phyloP scores from a whole-genome alignment of 2,797 vertebrate species.

The Melanotaenia trifasciata region DNA sequence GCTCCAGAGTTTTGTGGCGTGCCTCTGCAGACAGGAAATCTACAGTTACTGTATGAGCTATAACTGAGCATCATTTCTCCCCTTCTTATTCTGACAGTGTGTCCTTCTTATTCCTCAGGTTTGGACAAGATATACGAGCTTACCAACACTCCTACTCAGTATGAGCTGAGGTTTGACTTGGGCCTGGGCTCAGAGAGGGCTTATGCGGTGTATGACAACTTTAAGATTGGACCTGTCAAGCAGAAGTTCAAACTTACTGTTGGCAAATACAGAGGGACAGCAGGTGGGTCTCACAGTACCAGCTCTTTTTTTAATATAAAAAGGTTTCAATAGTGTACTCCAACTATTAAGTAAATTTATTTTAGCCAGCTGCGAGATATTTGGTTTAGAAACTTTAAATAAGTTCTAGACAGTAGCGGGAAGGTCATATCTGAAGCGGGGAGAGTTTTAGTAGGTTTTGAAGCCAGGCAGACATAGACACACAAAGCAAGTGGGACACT shows the following conservation, averaged over 20 bases:
- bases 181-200: constrained; percentile 80
- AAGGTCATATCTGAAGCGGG: constrained; percentile 22
- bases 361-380: constrained; percentile 18
- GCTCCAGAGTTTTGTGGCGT: not conserved
- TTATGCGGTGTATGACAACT: constrained; percentile 87
- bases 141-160: constrained; percentile 83
- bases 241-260: constrained; percentile 87
- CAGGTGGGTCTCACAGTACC: constrained; percentile 77
- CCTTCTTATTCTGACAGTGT: constrained; percentile 18
- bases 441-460: constrained; percentile 31
- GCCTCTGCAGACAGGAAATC: constrained; percentile 26
- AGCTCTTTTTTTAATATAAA: constrained; percentile 16
- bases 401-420: constrained; percentile 8
- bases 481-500: constrained; percentile 14
- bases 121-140: constrained; percentile 91
- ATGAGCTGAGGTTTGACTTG: constrained; percentile 87
- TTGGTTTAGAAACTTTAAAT: constrained; percentile 42
- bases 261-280: constrained; percentile 88
- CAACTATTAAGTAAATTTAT: too few relatives aligned
- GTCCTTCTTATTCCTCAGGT: constrained; percentile 71
- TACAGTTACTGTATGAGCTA: not conserved
- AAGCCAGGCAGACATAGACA: constrained; percentile 39
- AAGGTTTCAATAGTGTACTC: constrained; percentile 10
- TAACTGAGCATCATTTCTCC: constrained; percentile 4
- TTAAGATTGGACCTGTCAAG: constrained; percentile 86